Base-by-base conservation (phyloP, 2,888 invertebrate genomes). In the Eilema depressum region DNA sequence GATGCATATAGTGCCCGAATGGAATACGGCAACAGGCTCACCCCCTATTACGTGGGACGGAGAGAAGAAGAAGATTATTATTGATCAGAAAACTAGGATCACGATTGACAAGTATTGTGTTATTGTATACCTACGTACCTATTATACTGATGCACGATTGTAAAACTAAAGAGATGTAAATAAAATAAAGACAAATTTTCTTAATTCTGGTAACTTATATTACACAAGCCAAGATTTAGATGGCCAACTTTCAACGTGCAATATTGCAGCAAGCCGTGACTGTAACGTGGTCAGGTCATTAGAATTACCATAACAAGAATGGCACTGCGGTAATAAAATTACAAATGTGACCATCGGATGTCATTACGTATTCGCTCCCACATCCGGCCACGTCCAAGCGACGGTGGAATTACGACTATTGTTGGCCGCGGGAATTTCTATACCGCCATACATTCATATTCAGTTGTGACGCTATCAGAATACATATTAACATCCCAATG, bases 361-460 rank as follows among this genome's bases (percentile, higher is more conserved):
- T 89, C 90, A 91, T 91, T 91, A 89, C 81, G 89, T 91, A 92
- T 92, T 91, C 91, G 83, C 78, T 83, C 85, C 82, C 88, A 90
- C 91, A 90, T 91, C 89, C 91, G 89, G 83, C 74, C 82, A 75
- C 80, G 80, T 80, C 80, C 73, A 70, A 82, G 83, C 77, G 78
- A 78, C 82, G 78, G 77, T 80, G 83, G 83, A 89, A 89, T 90
- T 89, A 85, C 85, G 81, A 77, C 84, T 81, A 86, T 87, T 86
- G 87, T 87, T 80, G 80, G 73, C 75, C 74, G 68, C 73, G 75
- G 70, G 75, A 74, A 83, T 80, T 77, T 75, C 75, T 83, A 77
- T 77, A 77, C 71, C 56, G 25, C 23, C 68, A 73, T 78, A 75
- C 63, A 75, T 77, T 71, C 70, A 74, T 75, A 79, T 78, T 80